Conservation (phyloP, 2,797 vertebrate genomes). For the Hypotaenidia okinawae region DNA sequence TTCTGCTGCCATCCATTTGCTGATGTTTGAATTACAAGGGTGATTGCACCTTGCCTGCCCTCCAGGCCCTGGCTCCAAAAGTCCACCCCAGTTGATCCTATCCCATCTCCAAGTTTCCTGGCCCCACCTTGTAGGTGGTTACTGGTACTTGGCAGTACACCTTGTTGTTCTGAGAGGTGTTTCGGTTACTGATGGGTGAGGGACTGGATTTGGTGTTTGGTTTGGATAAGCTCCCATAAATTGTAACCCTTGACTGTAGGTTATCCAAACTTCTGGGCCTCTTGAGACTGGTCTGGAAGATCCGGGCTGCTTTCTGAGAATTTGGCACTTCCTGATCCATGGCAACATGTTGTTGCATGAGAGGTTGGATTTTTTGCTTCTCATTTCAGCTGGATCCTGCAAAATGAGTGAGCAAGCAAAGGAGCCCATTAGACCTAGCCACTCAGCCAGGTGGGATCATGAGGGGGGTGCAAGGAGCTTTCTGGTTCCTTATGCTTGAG, state of each 20-base stretch:
- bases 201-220: constrained; percentile 22
- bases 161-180: constrained; percentile 58
- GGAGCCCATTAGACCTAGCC: not conserved
- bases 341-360: not conserved
- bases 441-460: not conserved
- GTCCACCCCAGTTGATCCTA: not conserved
- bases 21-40: not conserved
- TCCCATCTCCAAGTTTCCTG: not conserved
- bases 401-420: not conserved
- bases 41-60: not conserved
- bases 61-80: not conserved
- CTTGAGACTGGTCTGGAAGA: constrained; percentile 66
- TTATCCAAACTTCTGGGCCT: constrained; percentile 70
- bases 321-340: constrained; percentile 58
- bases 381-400: not conserved
- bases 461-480: not conserved
- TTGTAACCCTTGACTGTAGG: constrained; percentile 66
- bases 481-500: not conserved
- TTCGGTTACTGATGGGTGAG: constrained; percentile 46
- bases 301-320: constrained; percentile 60
- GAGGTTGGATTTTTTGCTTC: not conserved
- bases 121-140: not conserved
- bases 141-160: constrained; percentile 52
- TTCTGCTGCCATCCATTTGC: not conserved
- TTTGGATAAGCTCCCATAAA: constrained; percentile 66